Percentiles rank a stretch among this genome's conserved stretches.
These are phyloP conservation scores for Brachymystax lenok DNA, from an alignment of 2,797 vertebrate genomes.

Conservation along the genomic window DNA sequence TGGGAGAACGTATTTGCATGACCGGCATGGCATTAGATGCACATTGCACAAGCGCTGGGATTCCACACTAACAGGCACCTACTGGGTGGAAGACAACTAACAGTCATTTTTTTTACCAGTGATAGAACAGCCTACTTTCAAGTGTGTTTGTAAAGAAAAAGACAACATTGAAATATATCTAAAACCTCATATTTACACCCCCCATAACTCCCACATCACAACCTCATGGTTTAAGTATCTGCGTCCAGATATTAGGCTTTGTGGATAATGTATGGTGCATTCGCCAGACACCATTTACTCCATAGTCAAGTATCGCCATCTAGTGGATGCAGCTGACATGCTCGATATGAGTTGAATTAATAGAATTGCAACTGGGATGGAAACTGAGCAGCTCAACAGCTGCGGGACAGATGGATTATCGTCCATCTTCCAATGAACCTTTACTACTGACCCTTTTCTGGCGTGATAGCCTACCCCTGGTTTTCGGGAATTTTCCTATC, in stretches of 20 bases:
- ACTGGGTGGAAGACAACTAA: slow-evolving; percentile 48
- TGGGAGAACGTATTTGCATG: background rate
- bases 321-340: background rate
- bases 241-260: background rate
- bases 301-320: background rate
- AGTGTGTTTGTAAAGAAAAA: background rate
- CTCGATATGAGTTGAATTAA: background rate
- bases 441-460: background rate
- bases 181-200: background rate
- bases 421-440: background rate
- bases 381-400: background rate
- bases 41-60: slow-evolving; percentile 49
- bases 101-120: background rate
- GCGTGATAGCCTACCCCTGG: no score
- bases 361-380: background rate
- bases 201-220: background rate
- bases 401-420: background rate
- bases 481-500: background rate
- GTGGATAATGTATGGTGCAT: background rate
- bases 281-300: background rate
- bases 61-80: background rate
- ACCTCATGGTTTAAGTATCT: background rate
- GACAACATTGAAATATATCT: background rate
- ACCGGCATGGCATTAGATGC: slow-evolving; percentile 17
- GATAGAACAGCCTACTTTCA: background rate